Conservation (phyloP, 53 echinoderm and acorn worm species). For the Temnopleurus reevesii region DNA sequence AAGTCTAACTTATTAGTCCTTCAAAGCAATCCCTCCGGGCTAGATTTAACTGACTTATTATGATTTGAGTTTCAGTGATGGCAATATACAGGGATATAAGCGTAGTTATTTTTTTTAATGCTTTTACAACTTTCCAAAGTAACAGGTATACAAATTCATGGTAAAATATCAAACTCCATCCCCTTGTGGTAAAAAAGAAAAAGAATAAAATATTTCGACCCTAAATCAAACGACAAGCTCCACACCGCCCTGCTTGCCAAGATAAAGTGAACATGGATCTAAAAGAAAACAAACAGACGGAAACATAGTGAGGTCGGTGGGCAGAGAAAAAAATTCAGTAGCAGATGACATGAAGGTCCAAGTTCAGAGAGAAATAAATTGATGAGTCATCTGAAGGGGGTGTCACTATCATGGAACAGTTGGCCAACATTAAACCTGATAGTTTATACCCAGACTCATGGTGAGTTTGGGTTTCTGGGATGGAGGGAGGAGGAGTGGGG, state of each 20-base stretch:
- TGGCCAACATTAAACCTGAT: slow-evolving; percentile 1
- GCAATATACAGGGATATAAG: no score
- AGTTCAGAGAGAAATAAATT: slow-evolving; percentile 25
- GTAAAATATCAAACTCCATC: no score
- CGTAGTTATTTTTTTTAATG: no score
- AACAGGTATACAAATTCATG: no score
- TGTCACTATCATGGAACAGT: slow-evolving; percentile 44
- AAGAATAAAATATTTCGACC: no score
- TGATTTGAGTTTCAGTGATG: no score
- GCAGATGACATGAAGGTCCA: slow-evolving; percentile 37
- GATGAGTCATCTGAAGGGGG: slow-evolving; percentile 39
- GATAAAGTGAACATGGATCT: background rate
- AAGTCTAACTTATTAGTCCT: no score
- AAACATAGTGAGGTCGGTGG: background rate
- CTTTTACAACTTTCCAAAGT: no score
- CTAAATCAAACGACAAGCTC: background rate
- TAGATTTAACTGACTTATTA: no score
- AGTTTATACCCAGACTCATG: background rate
- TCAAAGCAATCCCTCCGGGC: no score
- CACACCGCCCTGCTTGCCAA: background rate
- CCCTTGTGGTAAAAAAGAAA: no score
- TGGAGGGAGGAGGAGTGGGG: background rate
- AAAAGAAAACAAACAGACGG: slow-evolving; percentile 5
- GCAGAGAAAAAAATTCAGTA: background rate
- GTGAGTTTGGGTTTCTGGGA: background rate